A percentile compares a stretch with the other conserved stretches of the same genome.
These are phyloP conservation scores for Prionace glauca DNA, from an alignment of 2,797 vertebrate species.

Conservation along the genomic window DNA sequence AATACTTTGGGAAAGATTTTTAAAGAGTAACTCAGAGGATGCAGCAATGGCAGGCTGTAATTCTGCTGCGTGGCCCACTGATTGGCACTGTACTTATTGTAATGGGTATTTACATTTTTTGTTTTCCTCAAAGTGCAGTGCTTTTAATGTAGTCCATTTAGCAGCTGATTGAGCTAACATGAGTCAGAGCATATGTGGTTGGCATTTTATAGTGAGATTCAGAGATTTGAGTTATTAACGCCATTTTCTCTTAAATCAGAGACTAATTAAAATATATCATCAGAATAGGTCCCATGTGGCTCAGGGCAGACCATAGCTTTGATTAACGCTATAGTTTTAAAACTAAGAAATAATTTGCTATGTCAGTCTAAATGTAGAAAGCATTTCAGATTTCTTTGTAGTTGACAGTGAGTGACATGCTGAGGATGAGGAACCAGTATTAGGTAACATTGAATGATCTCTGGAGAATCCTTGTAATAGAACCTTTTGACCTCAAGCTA, in stretches of 20 bases:
- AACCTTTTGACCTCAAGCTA: not conserved
- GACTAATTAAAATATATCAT: constrained; percentile 23
- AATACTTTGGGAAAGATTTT: not conserved
- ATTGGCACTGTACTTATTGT: not conserved
- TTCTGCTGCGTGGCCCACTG: not conserved
- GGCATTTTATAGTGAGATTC: not conserved
- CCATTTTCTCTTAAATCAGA: not conserved
- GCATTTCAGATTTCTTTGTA: not conserved
- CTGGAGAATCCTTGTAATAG: not conserved
- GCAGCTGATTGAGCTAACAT: not conserved
- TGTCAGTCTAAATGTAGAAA: not conserved
- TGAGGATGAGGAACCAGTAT: constrained; percentile 6
- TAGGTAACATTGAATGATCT: constrained; percentile 16
- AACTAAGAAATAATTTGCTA: not conserved
- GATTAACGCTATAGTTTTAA: constrained; percentile 3
- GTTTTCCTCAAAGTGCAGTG: not conserved
- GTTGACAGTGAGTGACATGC: not conserved
- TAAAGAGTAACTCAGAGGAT: not conserved
- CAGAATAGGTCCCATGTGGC: not conserved
- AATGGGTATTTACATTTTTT: not conserved
- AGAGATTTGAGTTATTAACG: not conserved
- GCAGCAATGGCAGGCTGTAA: not conserved
- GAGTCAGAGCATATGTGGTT: constrained; percentile 13
- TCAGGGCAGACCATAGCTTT: not conserved
- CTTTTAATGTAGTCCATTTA: constrained; percentile 13